Conservation (phyloP, 2,797 vertebrate genomes). For the Scarus forsteni region DNA sequence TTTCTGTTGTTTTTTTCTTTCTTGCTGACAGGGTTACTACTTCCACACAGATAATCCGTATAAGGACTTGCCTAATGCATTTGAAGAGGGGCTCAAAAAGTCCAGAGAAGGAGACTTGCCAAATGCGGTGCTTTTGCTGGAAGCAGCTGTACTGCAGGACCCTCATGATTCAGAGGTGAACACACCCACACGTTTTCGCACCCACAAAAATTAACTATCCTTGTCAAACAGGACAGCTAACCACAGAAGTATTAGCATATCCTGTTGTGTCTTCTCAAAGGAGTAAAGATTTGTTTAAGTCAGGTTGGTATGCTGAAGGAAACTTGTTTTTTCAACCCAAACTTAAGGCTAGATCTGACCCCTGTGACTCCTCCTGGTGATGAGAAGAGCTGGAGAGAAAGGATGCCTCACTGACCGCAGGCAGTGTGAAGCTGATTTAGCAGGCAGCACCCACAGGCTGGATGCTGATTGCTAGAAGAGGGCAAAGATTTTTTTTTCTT, state of each 20-base stretch:
- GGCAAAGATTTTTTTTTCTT: slow-evolving; percentile 11
- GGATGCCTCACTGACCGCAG: slow-evolving; percentile 41
- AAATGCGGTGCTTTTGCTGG: slow-evolving; percentile 94
- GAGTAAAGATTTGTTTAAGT: slow-evolving; percentile 2
- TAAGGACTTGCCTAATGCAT: slow-evolving; percentile 95
- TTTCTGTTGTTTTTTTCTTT: slow-evolving; percentile 24
- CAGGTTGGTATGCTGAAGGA: too few relatives aligned
- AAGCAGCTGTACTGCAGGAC: slow-evolving; percentile 95
- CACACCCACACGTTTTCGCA: slow-evolving; percentile 4
- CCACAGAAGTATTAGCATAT: background rate
- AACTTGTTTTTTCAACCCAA: background rate
- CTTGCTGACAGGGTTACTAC: slow-evolving; percentile 93
- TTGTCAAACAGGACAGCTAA: slow-evolving; percentile 3
- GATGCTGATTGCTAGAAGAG: slow-evolving; percentile 44
- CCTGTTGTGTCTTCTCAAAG: background rate
- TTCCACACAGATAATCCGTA: slow-evolving; percentile 99
- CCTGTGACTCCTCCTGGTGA: slow-evolving; percentile 19
- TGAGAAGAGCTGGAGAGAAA: slow-evolving; percentile 30
- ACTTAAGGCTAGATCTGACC: slow-evolving; percentile 6
- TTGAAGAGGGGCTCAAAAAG: slow-evolving; percentile 95
- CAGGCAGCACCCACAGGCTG: slow-evolving; percentile 32
- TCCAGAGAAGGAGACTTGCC: slow-evolving; percentile 95
- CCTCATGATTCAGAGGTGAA: slow-evolving; percentile 96
- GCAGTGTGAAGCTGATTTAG: slow-evolving; percentile 51
- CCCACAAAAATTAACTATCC: background rate